phyloP scores from a whole-genome alignment of 2,113 vertebrate species.

The Capreolus pygargus region DNA sequence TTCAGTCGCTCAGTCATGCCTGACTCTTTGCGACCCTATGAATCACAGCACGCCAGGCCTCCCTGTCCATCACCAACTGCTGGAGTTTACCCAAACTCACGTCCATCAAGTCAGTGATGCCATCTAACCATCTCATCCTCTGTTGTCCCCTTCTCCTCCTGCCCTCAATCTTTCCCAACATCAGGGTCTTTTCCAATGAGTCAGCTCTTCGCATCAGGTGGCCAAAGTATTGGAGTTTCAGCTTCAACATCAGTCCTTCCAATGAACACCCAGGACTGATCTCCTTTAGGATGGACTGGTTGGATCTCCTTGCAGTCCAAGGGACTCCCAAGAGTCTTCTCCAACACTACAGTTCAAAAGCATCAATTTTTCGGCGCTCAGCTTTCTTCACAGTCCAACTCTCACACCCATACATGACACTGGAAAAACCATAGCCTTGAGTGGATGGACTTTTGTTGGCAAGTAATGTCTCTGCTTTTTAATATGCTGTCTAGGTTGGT shows the following conservation, averaged over 20 bases:
- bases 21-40: not conserved
- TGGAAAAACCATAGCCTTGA: not conserved
- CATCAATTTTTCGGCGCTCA: rapidly evolving
- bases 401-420: not conserved
- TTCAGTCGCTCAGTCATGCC: rapidly evolving
- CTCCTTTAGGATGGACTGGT: not conserved
- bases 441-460: not conserved
- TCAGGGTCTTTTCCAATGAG: not conserved
- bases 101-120: not conserved
- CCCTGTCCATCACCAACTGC: not conserved
- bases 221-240: not conserved
- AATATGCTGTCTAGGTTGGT: not conserved
- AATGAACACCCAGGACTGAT: not conserved
- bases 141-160: not conserved
- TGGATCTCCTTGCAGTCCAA: not conserved
- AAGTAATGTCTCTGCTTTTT: not conserved
- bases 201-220: not conserved
- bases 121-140: not conserved
- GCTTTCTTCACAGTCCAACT: not conserved
- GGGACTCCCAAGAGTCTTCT: not conserved
- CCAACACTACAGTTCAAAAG: not conserved
- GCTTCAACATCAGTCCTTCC: not conserved
- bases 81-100: not conserved
- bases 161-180: not conserved
- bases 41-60: not conserved